Base-by-base conservation (phyloP, 2,888 invertebrate species). In the Allophyes oxyacanthae region DNA sequence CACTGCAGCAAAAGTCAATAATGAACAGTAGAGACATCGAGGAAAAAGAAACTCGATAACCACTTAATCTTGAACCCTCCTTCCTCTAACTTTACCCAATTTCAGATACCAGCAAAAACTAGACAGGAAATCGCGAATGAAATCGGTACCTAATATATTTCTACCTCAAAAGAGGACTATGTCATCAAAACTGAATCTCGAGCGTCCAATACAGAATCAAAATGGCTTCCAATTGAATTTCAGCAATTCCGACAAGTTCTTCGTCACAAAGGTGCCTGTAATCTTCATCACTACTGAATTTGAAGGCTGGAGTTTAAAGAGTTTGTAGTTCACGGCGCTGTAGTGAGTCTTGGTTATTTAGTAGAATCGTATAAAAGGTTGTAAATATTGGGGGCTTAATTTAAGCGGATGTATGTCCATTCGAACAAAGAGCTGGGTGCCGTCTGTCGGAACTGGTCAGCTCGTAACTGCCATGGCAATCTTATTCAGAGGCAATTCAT, bases 141-240 rank as follows among this genome's bases (percentile, higher is more conserved):
- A 64, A 62, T 64, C 58, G 36, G 54, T 61, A 70, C 63, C 72
- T 65, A 70, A 75, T 67, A 72, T 72, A 75, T 77, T 75, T 75
- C 44, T 77, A 77, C 69, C 73, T 72, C 72, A 70, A 75, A 78
- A 71, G 75, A 65, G 74, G 66, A 76, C 75, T 75, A 66, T 64
- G 75, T 81, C 79, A 79, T 71, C 74, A 69, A 68, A 77, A 76
- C 77, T 72, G 75, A 75, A 75, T 78, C 64, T 63, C 59, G 68
- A 44, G 43, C 64, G 69, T 72, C 71, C 72, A 77, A 75, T 75
- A 64, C 70, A 74, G 72, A 79, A 77, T 82, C 78, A 76, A 83
- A 81, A 81, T 75, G 76, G 67, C 74, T 69, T 48, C 68, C 73
- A 76, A 82, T 81, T 73, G 77, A 78, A 81, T 83, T 80, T 72